These are phyloP conservation scores for Metallyticus violacea DNA, from an alignment of 2,888 invertebrate species.

Conservation along the genomic window DNA sequence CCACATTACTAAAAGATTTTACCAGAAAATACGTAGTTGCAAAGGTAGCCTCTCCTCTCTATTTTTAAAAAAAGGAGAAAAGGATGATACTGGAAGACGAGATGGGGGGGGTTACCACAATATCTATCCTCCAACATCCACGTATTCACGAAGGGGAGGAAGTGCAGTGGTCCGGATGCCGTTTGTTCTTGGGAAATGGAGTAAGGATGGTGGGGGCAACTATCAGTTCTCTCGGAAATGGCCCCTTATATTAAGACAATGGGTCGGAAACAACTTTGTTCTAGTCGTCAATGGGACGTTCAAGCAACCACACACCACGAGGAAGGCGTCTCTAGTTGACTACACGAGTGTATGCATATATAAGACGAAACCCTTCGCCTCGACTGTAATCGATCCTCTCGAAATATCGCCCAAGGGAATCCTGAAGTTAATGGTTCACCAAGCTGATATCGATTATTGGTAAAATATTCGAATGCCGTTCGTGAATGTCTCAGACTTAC, in stretches of 20 bases:
- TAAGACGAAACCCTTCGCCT: neutral
- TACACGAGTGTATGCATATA: neutral
- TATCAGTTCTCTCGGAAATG: constrained; percentile 17
- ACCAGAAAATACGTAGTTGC: neutral
- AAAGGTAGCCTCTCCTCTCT: neutral
- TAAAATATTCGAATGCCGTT: neutral
- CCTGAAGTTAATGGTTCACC: neutral
- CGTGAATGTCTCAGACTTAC: neutral
- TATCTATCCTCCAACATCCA: neutral
- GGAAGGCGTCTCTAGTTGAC: neutral
- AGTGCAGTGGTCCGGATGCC: neutral
- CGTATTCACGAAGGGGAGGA: neutral
- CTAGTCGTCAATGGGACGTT: constrained; percentile 5
- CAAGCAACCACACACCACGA: neutral
- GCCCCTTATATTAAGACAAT: constrained; percentile 26
- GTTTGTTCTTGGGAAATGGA: neutral
- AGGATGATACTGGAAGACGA: too few species aligned
- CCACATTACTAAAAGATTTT: neutral
- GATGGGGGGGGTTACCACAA: neutral
- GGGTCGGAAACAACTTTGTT: constrained; percentile 21
- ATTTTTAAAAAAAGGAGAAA: neutral
- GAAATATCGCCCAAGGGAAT: neutral
- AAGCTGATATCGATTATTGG: neutral
- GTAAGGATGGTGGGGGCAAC: neutral
- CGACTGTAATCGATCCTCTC: neutral